Conservation (phyloP, 2,888 invertebrate species). For the Megalurothrips usitatus region DNA sequence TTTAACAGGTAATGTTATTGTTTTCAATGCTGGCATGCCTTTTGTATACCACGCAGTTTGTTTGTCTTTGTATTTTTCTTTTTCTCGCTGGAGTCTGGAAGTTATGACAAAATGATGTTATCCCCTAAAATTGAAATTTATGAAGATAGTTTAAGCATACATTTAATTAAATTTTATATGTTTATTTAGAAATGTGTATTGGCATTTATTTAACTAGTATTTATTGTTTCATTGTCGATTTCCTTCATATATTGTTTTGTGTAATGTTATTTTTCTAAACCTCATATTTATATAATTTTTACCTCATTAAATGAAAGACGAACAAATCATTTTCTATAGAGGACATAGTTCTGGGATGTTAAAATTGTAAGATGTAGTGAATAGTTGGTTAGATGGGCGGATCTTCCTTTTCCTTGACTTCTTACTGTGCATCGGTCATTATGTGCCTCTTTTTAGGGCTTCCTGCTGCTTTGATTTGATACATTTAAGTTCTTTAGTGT, state of each 20-base stretch:
- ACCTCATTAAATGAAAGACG: background rate
- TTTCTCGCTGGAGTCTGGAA: background rate
- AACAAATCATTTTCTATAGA: background rate
- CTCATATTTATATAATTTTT: background rate
- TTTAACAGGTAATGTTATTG: background rate
- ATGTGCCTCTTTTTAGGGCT: background rate
- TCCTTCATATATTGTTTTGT: background rate
- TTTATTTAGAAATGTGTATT: background rate
- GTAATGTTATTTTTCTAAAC: background rate
- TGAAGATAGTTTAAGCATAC: background rate
- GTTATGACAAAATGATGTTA: background rate
- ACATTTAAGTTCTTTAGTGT: background rate
- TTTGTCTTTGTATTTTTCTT: background rate
- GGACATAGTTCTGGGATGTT: background rate
- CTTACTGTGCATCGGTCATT: background rate
- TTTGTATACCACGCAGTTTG: background rate
- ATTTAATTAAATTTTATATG: conserved; percentile 1
- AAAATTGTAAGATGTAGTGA: background rate
- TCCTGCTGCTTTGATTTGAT: background rate
- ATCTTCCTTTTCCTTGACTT: background rate
- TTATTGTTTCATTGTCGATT: conserved; percentile 4
- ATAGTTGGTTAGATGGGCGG: background rate
- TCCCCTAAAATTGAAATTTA: background rate
- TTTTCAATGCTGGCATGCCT: background rate
- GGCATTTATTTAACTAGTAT: conserved; percentile 24